Evolutionary conservation across 2,113 vertebrate genomes (phyloP), one percentile per base, ranked within the genome.

Genomic region (Rostratula benghalensis): DNA sequence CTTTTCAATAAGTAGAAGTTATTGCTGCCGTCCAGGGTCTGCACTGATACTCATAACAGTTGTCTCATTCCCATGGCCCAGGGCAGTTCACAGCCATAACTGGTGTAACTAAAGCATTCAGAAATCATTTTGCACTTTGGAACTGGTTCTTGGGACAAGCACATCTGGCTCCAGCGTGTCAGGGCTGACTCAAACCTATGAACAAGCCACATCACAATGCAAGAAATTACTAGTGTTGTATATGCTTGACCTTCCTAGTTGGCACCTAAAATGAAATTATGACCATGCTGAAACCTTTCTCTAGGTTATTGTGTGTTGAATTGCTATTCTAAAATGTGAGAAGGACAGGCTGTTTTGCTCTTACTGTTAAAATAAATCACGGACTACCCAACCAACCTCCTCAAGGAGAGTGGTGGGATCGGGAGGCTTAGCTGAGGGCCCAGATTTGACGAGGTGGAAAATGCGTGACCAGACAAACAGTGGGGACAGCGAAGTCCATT

Each of bases 1-100:
- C 4, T 4, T 93, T 89, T 92, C 86, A 89, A 17, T 91, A 79
- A 92, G 77, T 76, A 83, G 41, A 89, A 96, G 57, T 89, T 95
- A 76, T 64, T 94, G 48, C 57, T 68, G 9, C 78, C 7, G 3
- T 82, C 83, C 61, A 4, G 86, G 15, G 10, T 53, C 77, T 71
- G 77, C 35, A 24, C 68, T 82, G 77, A 57, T 79, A 31, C n/a
- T 94, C 33, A 0, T 41, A 90, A 64, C 69, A 77, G 57, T 79
- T 82, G 37, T 93, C 86, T 95, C 56, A 25, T 84, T 75, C 60
- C 43, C 0, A 0, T 57, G 83, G 83, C 95, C 74, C 41, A 25
- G 65, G 81, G 83, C 92, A 82, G 68, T 79, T 92, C 80, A 91
- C 65, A 69, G 54, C 77, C 50, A 13, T 76, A 69, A 82, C 63